Conservation (phyloP, 2,888 invertebrate species). For the Celastrina argiolus region DNA sequence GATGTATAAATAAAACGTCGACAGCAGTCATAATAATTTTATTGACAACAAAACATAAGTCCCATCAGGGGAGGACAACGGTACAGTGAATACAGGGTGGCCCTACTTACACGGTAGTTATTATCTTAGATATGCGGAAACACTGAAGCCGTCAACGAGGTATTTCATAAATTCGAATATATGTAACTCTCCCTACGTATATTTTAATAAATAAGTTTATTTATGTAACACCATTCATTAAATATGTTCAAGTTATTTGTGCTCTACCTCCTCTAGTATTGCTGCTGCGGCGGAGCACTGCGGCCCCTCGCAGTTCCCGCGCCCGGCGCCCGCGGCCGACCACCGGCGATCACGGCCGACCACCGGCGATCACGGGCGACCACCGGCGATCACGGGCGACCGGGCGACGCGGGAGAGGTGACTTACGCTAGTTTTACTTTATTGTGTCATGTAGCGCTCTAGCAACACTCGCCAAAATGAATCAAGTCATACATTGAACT, state of each 20-base stretch:
- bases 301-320: neutral
- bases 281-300: neutral
- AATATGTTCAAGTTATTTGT: conserved; percentile 15
- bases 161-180: conserved; percentile 26
- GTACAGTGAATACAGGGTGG: conserved; percentile 31
- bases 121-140: conserved; percentile 22
- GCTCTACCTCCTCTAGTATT: conserved; percentile 13
- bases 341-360: neutral
- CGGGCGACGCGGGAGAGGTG: neutral
- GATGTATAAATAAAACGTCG: conserved; percentile 28
- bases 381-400: neutral
- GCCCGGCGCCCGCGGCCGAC: neutral
- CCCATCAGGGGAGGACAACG: conserved; percentile 37
- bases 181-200: conserved; percentile 22
- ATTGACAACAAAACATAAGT: conserved; percentile 63
- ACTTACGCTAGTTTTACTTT: neutral
- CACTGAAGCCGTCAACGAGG: conserved; percentile 30
- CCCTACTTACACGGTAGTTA: neutral
- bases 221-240: conserved; percentile 13
- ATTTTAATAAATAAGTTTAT: conserved; percentile 3
- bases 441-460: neutral
- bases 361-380: neutral
- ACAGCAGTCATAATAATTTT: conserved; percentile 52
- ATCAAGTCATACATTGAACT: neutral
- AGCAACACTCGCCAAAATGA: neutral